Conservation (phyloP, 2,888 invertebrate genomes). For the Polydrusus tereticollis region DNA sequence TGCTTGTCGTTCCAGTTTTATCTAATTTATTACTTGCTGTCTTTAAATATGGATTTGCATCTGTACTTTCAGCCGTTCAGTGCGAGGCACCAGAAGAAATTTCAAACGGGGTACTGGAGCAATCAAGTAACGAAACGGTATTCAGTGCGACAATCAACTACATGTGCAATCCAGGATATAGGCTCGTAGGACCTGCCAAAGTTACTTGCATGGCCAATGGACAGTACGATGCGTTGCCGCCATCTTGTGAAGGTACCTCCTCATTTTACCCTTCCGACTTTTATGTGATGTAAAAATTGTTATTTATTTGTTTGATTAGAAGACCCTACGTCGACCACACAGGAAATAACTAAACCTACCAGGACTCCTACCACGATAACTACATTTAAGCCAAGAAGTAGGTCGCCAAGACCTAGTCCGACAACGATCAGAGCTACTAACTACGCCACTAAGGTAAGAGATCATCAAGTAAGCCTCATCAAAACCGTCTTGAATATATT, state of each 20-base stretch:
- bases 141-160: conserved; percentile 84
- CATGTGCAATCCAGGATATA: conserved; percentile 78
- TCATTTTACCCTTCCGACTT: not conserved
- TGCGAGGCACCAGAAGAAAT: conserved; percentile 79
- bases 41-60: too few relatives aligned
- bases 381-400: conserved; percentile 60
- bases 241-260: conserved; percentile 77
- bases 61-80: conserved; percentile 72
- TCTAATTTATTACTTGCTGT: too few relatives aligned
- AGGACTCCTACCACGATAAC: conserved; percentile 47
- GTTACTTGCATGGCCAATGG: conserved; percentile 82
- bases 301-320: not conserved
- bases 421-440: conserved; percentile 65
- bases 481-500: too few relatives aligned
- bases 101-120: conserved; percentile 72
- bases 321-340: conserved; percentile 24
- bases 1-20: too few relatives aligned
- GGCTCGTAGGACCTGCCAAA: conserved; percentile 76
- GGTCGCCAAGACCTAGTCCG: conserved; percentile 64
- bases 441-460: conserved; percentile 60
- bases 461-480: not conserved
- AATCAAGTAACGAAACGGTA: conserved; percentile 72
- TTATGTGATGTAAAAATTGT: not conserved
- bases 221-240: conserved; percentile 82
- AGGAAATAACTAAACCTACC: conserved; percentile 42